phyloP scores from a whole-genome alignment of 2,113 vertebrate genomes.

The Butorides virescens region DNA sequence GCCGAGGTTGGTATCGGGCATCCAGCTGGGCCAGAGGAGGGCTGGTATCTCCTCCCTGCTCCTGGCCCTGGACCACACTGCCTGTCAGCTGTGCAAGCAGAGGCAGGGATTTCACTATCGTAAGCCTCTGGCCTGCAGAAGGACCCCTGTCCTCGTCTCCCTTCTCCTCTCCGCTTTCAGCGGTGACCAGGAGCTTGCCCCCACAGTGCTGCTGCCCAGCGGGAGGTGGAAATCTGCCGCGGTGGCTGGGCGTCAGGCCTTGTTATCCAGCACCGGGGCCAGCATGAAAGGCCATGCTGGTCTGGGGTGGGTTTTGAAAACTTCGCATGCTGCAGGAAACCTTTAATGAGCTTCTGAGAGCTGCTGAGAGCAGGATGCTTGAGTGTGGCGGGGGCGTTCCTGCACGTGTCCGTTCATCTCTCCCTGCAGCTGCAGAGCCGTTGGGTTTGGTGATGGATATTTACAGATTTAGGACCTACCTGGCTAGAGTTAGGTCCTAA shows the following conservation, averaged over 20 bases:
- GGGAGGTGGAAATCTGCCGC: accelerated
- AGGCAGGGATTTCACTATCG: neutral
- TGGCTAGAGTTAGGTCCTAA: neutral
- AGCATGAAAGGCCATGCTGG: neutral
- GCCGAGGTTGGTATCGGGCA: too few species aligned
- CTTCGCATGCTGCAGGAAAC: neutral
- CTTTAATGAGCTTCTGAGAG: neutral
- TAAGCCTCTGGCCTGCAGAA: neutral
- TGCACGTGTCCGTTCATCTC: accelerated
- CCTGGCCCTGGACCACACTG: neutral
- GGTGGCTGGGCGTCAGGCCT: neutral
- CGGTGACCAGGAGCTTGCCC: accelerated
- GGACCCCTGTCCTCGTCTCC: neutral
- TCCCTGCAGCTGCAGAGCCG: neutral
- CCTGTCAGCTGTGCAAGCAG: neutral
- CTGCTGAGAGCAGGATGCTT: neutral
- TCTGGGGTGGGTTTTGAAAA: neutral
- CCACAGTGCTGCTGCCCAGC: accelerated
- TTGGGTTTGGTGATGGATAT: neutral
- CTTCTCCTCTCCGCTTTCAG: neutral
- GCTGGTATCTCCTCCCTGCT: neutral
- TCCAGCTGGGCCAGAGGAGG: neutral
- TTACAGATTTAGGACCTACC: neutral
- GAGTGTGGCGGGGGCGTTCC: neutral
- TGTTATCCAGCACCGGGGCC: neutral